Evolutionary conservation across 2,888 invertebrate species (phyloP).

Genomic region (Napeogenes inachia): DNA sequence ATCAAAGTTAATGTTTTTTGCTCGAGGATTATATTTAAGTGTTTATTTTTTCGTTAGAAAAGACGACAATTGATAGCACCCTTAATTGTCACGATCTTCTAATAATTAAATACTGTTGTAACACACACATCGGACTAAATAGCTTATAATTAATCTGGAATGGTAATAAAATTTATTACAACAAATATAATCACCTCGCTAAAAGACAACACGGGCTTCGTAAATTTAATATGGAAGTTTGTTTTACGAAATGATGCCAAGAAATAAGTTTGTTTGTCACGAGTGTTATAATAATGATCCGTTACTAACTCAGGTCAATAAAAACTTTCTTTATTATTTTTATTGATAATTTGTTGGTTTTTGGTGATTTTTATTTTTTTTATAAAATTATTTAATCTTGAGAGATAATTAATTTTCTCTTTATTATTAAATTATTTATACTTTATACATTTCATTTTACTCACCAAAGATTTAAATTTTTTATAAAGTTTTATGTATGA

Average conservation of each 20-base stretch:
- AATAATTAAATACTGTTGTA: too few species aligned
- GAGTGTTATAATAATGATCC: slow-evolving; percentile 15
- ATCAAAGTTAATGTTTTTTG: not conserved
- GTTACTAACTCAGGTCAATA: too few species aligned
- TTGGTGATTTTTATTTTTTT: too few species aligned
- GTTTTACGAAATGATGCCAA: slow-evolving; percentile 34
- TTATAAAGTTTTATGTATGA: too few species aligned
- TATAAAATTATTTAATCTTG: too few species aligned
- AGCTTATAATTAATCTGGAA: slow-evolving; percentile 8
- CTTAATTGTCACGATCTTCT: too few species aligned
- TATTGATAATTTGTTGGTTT: too few species aligned
- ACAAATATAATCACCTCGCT: slow-evolving; percentile 12
- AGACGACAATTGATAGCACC: not conserved
- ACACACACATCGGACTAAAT: not conserved
- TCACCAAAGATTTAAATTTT: too few species aligned
- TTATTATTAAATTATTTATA: too few species aligned
- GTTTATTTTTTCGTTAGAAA: not conserved
- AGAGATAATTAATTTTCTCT: too few species aligned
- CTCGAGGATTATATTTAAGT: not conserved
- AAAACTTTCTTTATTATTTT: too few species aligned
- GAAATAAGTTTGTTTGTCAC: slow-evolving; percentile 26
- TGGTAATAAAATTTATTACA: slow-evolving; percentile 11
- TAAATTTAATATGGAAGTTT: slow-evolving; percentile 38
- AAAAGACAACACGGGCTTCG: slow-evolving; percentile 13
- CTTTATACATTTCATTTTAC: too few species aligned